Evolutionary conservation across 2,797 vertebrate genomes (phyloP).

Genomic region (Xiphophorus birchmanni): DNA sequence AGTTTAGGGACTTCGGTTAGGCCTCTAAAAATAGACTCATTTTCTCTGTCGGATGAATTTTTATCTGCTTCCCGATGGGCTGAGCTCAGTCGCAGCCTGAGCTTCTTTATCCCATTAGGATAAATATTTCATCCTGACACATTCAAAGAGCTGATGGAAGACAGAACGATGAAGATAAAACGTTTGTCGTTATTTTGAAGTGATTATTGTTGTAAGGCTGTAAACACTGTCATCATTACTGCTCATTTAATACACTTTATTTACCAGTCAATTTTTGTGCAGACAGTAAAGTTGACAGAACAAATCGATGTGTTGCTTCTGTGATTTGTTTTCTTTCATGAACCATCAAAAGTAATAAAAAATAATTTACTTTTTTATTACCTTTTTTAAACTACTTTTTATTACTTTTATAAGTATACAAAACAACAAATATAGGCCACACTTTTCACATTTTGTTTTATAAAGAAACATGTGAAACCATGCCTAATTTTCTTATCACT

Average conservation of each 20-base stretch:
- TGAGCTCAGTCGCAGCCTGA: conserved; percentile 32
- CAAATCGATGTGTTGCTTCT: not conserved
- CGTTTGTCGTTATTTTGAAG: not conserved
- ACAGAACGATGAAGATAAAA: not conserved
- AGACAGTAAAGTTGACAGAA: not conserved
- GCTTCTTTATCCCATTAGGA: conserved; percentile 2
- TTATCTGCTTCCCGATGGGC: conserved; percentile 28
- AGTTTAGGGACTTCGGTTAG: conserved; percentile 52
- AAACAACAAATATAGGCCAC: not conserved
- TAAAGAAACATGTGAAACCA: not conserved
- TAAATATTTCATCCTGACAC: conserved; percentile 15
- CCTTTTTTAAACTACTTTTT: not conserved
- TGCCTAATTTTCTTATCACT: not conserved
- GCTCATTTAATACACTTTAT: not conserved
- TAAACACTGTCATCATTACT: not conserved
- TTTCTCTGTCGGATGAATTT: conserved; percentile 50
- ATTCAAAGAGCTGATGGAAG: conserved; percentile 8
- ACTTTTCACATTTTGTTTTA: not conserved
- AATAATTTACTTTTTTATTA: not conserved
- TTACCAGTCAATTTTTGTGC: not conserved
- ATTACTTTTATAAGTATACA: too few species aligned
- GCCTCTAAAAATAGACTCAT: conserved; percentile 49
- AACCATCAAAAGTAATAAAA: not conserved
- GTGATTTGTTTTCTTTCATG: not conserved
- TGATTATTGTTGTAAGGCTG: not conserved